Evolutionary conservation across 30 jellyfish, hydroid and myxozoan species (phyloP), one percentile per base, ranked within the genome.

Genomic region (Chironex yamaguchii): DNA sequence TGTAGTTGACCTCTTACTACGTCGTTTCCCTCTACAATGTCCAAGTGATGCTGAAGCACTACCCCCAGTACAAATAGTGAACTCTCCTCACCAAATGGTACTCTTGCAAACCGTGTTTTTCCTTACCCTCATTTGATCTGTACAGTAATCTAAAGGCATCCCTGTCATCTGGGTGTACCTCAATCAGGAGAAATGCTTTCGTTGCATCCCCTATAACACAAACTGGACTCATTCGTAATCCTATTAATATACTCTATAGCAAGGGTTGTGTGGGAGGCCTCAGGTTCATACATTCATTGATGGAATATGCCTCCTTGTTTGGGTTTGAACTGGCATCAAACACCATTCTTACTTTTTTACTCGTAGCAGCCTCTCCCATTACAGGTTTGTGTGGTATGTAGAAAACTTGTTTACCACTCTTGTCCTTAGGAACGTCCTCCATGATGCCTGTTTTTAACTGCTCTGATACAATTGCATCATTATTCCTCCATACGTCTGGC

Each of bases 251-350:
- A 62, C 70, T 80, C 92, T 86, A 67, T 6, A 82, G 3, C 31
- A 67, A 27, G 29, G 92, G 86, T 42, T 82, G 92, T 24, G 70
- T 30, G 31, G 79, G 69, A 28, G 79, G 67, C 3, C 89, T 79
- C 26, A 36, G 54, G 67, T 77, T 53, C 89, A 52, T 77, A 24
- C 64, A 30, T 20, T 77, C 79, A 53, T 77, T 77, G 52, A 77
- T 31, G 48, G 79, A 53, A 49, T 77, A 29, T 29, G 52, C 26
- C 31, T 51, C 3, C 3, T 66, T 78, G 28, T 28, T 31, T 11
- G 89, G 89, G 13, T 51, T 36, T 14, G 89, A 66, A 77, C 65
- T 53, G 9, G 80, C 89, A 53, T 77, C 89, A 53, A 77, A 53
- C 29, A 77, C 89, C 79, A 77, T 77, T 52, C 79, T 52, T 31